These are phyloP conservation scores for Linnaemya tessellans DNA, from an alignment of 2,888 invertebrate species.

Conservation along the genomic window DNA sequence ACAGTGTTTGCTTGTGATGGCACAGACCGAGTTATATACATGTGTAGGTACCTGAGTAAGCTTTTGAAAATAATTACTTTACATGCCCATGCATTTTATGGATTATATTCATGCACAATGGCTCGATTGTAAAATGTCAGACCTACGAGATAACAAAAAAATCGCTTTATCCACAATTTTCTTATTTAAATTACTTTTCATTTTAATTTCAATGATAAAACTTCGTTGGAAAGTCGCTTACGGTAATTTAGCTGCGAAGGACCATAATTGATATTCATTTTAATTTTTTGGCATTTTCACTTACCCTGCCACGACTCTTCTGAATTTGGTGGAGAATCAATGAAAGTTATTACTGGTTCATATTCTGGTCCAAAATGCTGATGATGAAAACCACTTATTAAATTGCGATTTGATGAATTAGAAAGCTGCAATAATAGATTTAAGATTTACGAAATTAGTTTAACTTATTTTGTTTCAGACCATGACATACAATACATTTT, in stretches of 20 bases:
- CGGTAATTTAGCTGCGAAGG: neutral
- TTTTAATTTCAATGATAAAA: neutral
- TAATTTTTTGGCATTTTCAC: constrained; percentile 10
- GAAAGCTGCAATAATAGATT: constrained; percentile 62
- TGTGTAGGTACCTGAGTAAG: too few species aligned
- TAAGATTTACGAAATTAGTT: neutral
- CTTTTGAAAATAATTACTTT: too few species aligned
- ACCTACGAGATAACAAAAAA: too few species aligned
- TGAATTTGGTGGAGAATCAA: constrained; percentile 83
- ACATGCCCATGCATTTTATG: too few species aligned
- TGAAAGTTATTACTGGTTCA: constrained; percentile 83
- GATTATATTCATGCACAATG: too few species aligned
- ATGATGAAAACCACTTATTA: constrained; percentile 80
- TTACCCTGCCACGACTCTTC: constrained; percentile 83
- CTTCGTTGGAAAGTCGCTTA: neutral
- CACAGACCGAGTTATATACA: too few species aligned
- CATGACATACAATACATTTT: neutral
- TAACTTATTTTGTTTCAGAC: neutral
- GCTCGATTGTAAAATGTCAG: too few species aligned
- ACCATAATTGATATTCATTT: neutral
- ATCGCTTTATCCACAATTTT: too few species aligned
- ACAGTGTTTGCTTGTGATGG: too few species aligned
- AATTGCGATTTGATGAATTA: constrained; percentile 78
- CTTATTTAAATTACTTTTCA: too few species aligned
- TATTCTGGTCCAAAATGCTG: constrained; percentile 81